A percentile compares a stretch with the other conserved stretches of the same genome.
Evolutionary conservation across 1,140 invertebrate species (phyloP).

Genomic region (Panagrolaimus sp.): DNA sequence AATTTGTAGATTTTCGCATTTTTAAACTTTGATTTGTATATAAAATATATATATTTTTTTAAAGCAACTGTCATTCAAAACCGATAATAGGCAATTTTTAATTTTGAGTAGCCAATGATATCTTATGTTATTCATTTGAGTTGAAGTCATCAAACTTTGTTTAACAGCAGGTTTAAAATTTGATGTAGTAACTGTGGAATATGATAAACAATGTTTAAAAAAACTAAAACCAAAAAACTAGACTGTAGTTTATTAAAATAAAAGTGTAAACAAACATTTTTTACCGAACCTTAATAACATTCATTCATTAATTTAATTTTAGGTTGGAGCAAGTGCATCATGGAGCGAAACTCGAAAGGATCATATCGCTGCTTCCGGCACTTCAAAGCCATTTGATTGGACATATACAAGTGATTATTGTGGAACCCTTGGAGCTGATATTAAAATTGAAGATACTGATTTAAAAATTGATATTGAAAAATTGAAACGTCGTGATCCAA

Average conservation of each 20-base stretch:
- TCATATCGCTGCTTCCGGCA: constrained; percentile 68
- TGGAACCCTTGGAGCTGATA: constrained; percentile 64
- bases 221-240: too few relatives aligned
- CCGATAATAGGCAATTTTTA: too few relatives aligned
- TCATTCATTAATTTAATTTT: background rate
- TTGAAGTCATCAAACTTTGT: too few relatives aligned
- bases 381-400: constrained; percentile 88
- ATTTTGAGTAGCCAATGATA: too few relatives aligned
- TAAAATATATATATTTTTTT: too few relatives aligned
- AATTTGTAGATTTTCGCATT: too few relatives aligned
- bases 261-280: constrained; percentile 70
- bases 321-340: constrained; percentile 69
- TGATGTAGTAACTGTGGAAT: too few relatives aligned
- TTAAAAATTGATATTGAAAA: constrained; percentile 81
- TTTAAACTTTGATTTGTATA: too few relatives aligned
- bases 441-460: constrained; percentile 64
- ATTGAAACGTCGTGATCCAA: constrained; percentile 80
- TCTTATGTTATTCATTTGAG: too few relatives aligned
- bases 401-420: constrained; percentile 89
- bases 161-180: too few relatives aligned
- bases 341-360: constrained; percentile 83
- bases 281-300: constrained; percentile 77
- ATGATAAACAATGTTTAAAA: too few relatives aligned
- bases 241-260: constrained; percentile 58
- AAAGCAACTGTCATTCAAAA: too few relatives aligned